Conservation (phyloP, 2,888 invertebrate genomes). For the Andrena trimmerana region DNA sequence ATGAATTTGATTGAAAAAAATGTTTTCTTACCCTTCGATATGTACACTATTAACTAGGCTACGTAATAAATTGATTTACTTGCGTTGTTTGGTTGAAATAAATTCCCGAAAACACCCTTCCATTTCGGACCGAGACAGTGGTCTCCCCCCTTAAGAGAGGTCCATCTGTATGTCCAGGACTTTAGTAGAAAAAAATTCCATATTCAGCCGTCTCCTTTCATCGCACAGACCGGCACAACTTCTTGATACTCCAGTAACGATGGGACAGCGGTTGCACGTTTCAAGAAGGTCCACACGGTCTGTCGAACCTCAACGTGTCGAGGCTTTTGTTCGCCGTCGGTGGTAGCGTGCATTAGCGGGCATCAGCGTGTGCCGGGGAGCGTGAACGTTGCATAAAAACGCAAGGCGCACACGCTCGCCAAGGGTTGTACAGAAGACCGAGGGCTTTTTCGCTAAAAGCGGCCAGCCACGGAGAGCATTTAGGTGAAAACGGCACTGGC, state of each 20-base stretch:
- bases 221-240: neutral
- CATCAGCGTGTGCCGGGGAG: constrained; percentile 24
- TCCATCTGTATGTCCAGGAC: too few relatives aligned
- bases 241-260: neutral
- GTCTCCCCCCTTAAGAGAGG: too few relatives aligned
- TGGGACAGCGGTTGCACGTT: neutral
- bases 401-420: neutral
- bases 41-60: too few relatives aligned
- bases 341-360: constrained; percentile 46
- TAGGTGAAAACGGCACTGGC: constrained; percentile 61
- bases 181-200: too few relatives aligned
- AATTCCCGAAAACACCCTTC: too few relatives aligned
- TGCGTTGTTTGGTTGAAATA: too few relatives aligned
- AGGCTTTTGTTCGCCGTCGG: constrained; percentile 48
- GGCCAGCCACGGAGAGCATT: constrained; percentile 68
- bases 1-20: too few relatives aligned
- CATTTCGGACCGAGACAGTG: too few relatives aligned
- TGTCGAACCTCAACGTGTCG: constrained; percentile 36
- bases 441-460: constrained; percentile 70
- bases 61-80: too few relatives aligned
- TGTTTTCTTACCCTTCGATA: too few relatives aligned
- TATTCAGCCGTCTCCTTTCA: too few relatives aligned
- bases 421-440: constrained; percentile 13
- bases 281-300: constrained; percentile 3
- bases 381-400: constrained; percentile 23